Base-by-base conservation (phyloP, 2,113 vertebrate genomes). In the Laterallus jamaicensis region DNA sequence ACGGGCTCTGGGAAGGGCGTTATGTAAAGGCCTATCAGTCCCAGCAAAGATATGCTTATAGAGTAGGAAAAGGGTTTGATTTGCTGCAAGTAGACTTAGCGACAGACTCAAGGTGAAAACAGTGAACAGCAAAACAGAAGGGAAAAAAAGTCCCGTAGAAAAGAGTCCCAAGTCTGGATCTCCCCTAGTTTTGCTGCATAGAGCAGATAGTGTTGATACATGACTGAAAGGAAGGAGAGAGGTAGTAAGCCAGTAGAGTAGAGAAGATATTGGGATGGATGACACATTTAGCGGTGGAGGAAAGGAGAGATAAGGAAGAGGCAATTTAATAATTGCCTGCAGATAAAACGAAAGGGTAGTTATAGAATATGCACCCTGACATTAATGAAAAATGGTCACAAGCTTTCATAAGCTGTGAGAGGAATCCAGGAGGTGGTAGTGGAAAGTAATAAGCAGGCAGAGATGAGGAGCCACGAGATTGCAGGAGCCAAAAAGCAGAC, bases 221-320 rank as follows among this genome's bases (percentile, higher is more conserved):
- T 28, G 69, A 92, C 50, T 67, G 60, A 91, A 86, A 37, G 50
- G 35, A 85, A 78, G 58, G 59, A 78, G 18, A 88, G 58, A 69
- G 16, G 60, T 24, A 63, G 69, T 44, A 66, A 91, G 37, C 11
- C 42, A 35, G 60, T 37, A 47, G 26, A 58, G 42, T 13, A 56
- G 47, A 70, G 47, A 37, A 81, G 69, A 75, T 94, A 67, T 4
- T 39, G 73, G 56, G 22, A 55, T 42, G 64, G 77, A 56, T 89
- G 74, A 84, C 84, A 75, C 28, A 70, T 77, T 92, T 83, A 88
- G 73, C 52, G 85, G 42, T 10, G 35, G 26, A 88, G 22, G 25
- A 87, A 80, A 85, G 60, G 31, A 78, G 66, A 91, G 70, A 76
- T 79, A 96, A 96, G 47, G 63, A 81, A 87, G 74, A 81, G 35